Base-by-base conservation (phyloP, 2,888 invertebrate species). In the Sinelater perroti region DNA sequence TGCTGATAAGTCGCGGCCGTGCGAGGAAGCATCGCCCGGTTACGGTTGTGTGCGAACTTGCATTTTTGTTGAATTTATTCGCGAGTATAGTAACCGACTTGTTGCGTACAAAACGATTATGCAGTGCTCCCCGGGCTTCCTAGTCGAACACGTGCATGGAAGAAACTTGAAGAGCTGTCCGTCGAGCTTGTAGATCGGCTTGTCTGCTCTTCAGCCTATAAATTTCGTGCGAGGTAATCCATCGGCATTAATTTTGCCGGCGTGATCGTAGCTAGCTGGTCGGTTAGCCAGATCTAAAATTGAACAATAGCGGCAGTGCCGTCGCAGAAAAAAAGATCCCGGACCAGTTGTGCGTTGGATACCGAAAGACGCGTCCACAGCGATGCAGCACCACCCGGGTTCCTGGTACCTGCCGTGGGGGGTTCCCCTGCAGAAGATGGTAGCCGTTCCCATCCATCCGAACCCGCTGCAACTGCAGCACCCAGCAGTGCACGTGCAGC, bases 371-470 rank as follows among this genome's bases (percentile, higher is more conserved):
- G 7, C 1, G 8, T 17, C 7, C 2, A 3, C 33, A 8, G 35
- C 35, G 45, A 78, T 78, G 78, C 78, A 78, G 69, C 83, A 84
- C 75, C 83, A 83, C 72, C 82, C 83, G 44, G 85, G 86, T 67
- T 85, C 87, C 63, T 87, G 87, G 87, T 86, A 87, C 70, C 76
- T 87, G 72, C 87, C 87, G 36, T 87, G 87, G 86, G 87, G 86
- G 69, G 81, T 87, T 59, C 83, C 84, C 68, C 72, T 84, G 68
- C 84, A 84, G 73, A 87, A 87, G 75, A 82, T 87, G 82, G 80
- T 87, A 65, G 84, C 86, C 18, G 79, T 87, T 67, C 86, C 86
- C 50, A 80, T 85, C 52, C 83, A 83, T 66, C 82, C 83, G 49
- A 80, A 79, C 59, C 73, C 72, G 30, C 63, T 77, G 63, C 78